Conservation (phyloP, 2,113 vertebrate genomes). For the Neotragus pygmaeus region DNA sequence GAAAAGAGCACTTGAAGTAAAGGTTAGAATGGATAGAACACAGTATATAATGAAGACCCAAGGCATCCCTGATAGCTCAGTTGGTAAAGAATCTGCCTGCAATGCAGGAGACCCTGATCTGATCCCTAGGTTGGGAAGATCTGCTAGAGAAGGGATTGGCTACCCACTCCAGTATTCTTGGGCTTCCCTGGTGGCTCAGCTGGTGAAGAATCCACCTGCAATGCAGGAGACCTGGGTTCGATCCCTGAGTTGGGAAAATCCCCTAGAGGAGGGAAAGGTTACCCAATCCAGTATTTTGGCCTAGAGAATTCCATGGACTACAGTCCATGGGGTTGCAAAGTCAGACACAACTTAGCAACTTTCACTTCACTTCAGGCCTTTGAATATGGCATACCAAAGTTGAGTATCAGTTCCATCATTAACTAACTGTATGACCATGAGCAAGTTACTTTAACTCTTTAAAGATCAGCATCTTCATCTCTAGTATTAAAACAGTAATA, state of each 20-base stretch:
- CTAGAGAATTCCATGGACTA: not conserved
- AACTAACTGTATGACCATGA: not conserved
- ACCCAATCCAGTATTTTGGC: not conserved
- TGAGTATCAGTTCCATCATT: not conserved
- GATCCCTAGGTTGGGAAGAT: not conserved
- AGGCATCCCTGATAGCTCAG: not conserved
- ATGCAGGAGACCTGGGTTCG: rapidly evolving
- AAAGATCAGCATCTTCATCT: not conserved
- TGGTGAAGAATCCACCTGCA: not conserved
- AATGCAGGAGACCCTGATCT: not conserved
- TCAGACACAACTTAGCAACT: not conserved
- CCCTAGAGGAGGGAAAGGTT: not conserved
- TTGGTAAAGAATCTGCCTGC: not conserved
- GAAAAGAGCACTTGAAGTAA: not conserved
- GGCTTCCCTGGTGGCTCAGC: not conserved
- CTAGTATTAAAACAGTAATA: not conserved
- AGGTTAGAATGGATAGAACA: not conserved
- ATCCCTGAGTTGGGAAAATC: not conserved
- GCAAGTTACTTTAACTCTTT: not conserved
- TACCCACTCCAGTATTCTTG: not conserved
- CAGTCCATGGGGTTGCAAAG: not conserved
- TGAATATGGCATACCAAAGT: not conserved
- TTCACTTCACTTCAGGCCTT: not conserved
- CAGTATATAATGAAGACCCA: not conserved
- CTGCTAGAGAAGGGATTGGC: not conserved